Evolutionary conservation across 2,113 vertebrate genomes (phyloP).

Genomic region (Anas platyrhynchos): DNA sequence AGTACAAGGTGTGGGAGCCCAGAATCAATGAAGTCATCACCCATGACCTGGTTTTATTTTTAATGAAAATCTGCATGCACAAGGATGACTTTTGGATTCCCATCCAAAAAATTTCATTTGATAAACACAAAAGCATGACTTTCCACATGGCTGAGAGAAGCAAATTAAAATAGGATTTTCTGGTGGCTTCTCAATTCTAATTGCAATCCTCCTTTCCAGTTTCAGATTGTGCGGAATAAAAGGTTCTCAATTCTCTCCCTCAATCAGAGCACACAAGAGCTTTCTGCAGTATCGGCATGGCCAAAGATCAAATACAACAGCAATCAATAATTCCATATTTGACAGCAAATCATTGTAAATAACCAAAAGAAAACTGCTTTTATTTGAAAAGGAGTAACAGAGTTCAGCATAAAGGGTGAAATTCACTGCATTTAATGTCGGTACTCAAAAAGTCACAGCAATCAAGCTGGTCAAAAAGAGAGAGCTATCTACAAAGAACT

Average conservation of each 20-base stretch:
- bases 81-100: neutral
- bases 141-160: neutral
- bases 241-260: neutral
- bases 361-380: constrained; percentile 13
- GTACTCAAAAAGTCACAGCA: constrained; percentile 1
- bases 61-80: fast-evolving
- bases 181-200: neutral
- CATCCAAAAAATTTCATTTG: neutral
- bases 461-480: neutral
- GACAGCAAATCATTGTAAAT: neutral
- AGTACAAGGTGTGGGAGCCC: neutral
- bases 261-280: neutral
- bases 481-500: neutral
- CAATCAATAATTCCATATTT: neutral
- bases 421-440: neutral
- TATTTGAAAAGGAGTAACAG: constrained; percentile 25
- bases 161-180: neutral
- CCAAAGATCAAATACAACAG: constrained; percentile 17
- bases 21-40: neutral
- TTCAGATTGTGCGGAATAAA: neutral
- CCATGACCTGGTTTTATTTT: neutral
- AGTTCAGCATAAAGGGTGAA: neutral
- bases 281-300: neutral
- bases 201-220: neutral
- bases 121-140: neutral